Base-by-base conservation (phyloP, 2,888 invertebrate species). In the Chrysolina haemoptera region DNA sequence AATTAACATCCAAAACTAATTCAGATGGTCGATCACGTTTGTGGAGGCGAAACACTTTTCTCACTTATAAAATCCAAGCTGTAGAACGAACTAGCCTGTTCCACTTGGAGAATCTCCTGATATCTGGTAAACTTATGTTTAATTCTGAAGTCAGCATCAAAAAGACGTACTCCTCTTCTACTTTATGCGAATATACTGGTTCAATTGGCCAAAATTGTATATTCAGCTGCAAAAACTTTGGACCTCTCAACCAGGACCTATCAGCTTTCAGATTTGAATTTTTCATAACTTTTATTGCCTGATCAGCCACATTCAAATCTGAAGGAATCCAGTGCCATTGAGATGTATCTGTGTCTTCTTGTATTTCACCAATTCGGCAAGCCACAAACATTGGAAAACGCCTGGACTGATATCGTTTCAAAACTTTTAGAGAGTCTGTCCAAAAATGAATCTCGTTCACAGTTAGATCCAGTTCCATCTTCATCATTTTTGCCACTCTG, bases 261-360 rank as follows among this genome's bases (percentile, higher is more conserved):
- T 16, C 2, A 10, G 18, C 41, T 12, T 9, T 20, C 64, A 43
- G 12, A 4, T 64, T 63, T 16, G 18, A 63, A 43, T 16, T 63
- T 12, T 1, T 41, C 5, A 3, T 6, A 2, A n/a, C 0, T 40
- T 41, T n/a, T 20, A 9, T 64, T 43, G 12, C 55, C 20, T 55
- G 20, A 20, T 55, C 16, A 16, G 50, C 50, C 16, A 50, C 50
- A 11, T 20, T 14, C 5, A 55, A 12, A 14, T 46, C 20, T 18
- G 64, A 64, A 18, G 46, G 43, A 20, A 64, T 16, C 64, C 64
- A 64, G 3, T 64, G 46, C 46, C 64, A 64, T 11, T 41, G 20
- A 18, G 43, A 64, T 18, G 18, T 1, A 11, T 12, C 12, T 8
- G 43, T 43, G 2, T 64, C 12, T 14, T 43, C 18, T 16, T 43